Evolutionary conservation across 2,888 invertebrate species (phyloP).

Genomic region (Ctenicera cuprea): DNA sequence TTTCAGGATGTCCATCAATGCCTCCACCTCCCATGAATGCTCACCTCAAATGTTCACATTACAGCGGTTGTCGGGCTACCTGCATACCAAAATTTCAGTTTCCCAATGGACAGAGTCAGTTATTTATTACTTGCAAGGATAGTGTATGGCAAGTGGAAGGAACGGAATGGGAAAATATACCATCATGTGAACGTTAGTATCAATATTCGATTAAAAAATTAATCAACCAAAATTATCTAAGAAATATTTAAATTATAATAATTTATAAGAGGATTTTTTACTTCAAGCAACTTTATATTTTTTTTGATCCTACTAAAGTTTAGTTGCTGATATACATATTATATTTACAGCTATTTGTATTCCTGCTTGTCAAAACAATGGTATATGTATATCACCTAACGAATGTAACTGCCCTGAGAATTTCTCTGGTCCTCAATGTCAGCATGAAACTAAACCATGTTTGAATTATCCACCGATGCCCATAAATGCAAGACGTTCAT

Average conservation of each 20-base stretch:
- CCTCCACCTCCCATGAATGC: conserved; percentile 65
- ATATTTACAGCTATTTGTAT: conserved; percentile 81
- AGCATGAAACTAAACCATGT: conserved; percentile 84
- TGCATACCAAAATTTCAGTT: conserved; percentile 74
- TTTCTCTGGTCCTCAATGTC: conserved; percentile 84
- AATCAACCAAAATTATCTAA: too few species aligned
- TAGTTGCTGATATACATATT: neutral
- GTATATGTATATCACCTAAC: conserved; percentile 85
- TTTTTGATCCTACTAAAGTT: too few species aligned
- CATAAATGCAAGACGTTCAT: conserved; percentile 79
- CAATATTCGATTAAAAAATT: neutral
- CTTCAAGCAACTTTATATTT: too few species aligned
- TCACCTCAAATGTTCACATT: conserved; percentile 67
- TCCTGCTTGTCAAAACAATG: conserved; percentile 86
- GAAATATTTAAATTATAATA: too few species aligned
- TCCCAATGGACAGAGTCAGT: conserved; percentile 73
- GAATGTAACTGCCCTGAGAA: conserved; percentile 85
- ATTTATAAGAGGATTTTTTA: too few species aligned
- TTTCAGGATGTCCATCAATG: conserved; percentile 36
- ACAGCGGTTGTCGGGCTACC: conserved; percentile 74
- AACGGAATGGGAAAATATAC: conserved; percentile 72
- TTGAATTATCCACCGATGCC: conserved; percentile 80
- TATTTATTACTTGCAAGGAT: conserved; percentile 73
- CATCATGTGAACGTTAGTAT: conserved; percentile 79
- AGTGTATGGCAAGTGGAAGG: conserved; percentile 74